Evolutionary conservation across 2,113 vertebrate genomes (phyloP).

Genomic region (Genyomyrus donnyi): DNA sequence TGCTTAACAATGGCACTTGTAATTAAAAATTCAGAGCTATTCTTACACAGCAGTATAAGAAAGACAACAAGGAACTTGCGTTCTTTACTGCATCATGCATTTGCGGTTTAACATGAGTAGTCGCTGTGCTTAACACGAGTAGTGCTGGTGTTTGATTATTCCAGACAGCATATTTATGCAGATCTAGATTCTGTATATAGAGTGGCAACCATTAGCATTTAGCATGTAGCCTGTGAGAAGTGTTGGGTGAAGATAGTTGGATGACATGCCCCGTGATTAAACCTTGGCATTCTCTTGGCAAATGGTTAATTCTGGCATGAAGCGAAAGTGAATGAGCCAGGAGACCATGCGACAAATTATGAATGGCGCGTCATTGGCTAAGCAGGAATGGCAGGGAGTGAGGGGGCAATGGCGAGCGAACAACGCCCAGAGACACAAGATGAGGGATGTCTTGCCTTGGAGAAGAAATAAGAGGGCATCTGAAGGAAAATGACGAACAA

Average conservation of each 20-base stretch:
- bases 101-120: background rate
- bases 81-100: constrained; percentile 5
- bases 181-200: background rate
- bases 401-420: background rate
- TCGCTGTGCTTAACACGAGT: background rate
- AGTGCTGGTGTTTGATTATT: background rate
- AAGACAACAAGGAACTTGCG: background rate
- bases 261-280: background rate
- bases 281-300: background rate
- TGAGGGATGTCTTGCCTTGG: constrained; percentile 37
- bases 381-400: constrained; percentile 33
- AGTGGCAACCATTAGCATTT: background rate
- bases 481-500: constrained; percentile 34
- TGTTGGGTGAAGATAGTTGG: background rate
- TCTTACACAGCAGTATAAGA: background rate
- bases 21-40: constrained; percentile 6
- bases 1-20: background rate
- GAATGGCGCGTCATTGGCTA: background rate
- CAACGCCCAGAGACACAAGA: constrained; percentile 29
- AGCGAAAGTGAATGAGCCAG: constrained; percentile 39
- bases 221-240: background rate
- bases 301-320: constrained; percentile 15
- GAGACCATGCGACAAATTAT: constrained; percentile 39
- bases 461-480: constrained; percentile 44
- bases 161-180: background rate